Evolutionary conservation across 2,888 invertebrate species (phyloP).

Genomic region (Epirrita christyi): DNA sequence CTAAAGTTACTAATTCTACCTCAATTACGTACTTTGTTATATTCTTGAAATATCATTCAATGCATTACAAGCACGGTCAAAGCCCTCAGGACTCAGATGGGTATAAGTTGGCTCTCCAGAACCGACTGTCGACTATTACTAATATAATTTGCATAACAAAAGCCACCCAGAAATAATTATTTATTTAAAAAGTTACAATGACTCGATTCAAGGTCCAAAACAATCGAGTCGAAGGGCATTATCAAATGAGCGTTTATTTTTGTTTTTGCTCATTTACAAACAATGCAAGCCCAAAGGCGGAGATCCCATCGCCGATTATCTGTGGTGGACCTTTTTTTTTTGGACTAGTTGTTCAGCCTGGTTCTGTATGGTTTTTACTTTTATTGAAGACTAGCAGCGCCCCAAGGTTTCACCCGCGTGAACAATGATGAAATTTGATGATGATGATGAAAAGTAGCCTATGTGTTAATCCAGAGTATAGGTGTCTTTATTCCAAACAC

Average conservation of each 20-base stretch:
- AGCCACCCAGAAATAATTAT: constrained; percentile 46
- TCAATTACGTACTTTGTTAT: too few species aligned
- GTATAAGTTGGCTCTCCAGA: constrained; percentile 2
- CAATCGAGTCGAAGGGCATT: constrained; percentile 55
- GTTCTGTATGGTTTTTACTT: constrained; percentile 8
- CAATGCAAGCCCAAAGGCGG: constrained; percentile 65
- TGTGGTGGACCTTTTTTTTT: constrained; percentile 41
- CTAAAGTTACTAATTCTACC: too few species aligned
- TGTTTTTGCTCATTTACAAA: constrained; percentile 75
- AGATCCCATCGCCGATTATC: constrained; percentile 75
- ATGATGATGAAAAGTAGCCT: too few species aligned
- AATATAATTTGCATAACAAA: constrained; percentile 45
- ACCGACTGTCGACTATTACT: constrained; percentile 4
- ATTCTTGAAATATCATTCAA: neutral
- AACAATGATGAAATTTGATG: too few species aligned
- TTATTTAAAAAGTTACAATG: constrained; percentile 47
- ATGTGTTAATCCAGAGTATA: too few species aligned
- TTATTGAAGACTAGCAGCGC: too few species aligned
- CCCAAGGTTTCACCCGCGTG: too few species aligned
- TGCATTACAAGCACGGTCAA: constrained; percentile 23
- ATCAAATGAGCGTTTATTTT: constrained; percentile 63
- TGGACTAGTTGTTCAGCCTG: constrained; percentile 31
- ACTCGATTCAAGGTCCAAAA: constrained; percentile 52
- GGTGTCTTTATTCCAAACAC: too few species aligned
- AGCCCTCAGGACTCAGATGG: constrained; percentile 5